A percentile compares a stretch with the other conserved stretches of the same genome.
These are phyloP conservation scores for Platynereis dumerilii DNA, from an alignment of 2,888 invertebrate species.

Conservation along the genomic window DNA sequence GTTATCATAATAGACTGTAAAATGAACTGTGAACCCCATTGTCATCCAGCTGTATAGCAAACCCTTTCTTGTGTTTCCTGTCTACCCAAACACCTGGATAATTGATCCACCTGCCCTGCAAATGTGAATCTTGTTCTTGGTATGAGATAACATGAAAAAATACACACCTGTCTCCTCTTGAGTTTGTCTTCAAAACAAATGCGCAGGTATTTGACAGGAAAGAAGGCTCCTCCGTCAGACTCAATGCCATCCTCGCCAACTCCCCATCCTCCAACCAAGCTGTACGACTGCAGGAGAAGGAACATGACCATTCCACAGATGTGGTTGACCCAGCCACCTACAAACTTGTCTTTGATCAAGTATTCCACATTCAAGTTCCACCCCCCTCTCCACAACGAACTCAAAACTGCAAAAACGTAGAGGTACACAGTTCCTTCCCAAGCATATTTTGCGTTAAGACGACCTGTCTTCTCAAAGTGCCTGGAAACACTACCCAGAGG, in stretches of 20 bases:
- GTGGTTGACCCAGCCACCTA: conserved; percentile 17
- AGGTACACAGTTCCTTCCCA: conserved; percentile 18
- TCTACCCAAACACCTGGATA: too few species aligned
- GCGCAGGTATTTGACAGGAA: conserved; percentile 12
- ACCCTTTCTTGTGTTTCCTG: too few species aligned
- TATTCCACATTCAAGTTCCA: conserved; percentile 15
- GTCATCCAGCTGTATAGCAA: too few species aligned
- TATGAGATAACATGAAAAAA: too few species aligned
- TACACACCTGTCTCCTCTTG: not conserved
- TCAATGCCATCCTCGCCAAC: conserved; percentile 5
- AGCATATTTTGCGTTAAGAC: not conserved
- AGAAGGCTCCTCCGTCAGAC: conserved; percentile 7
- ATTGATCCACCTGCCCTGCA: too few species aligned
- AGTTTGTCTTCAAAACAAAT: not conserved
- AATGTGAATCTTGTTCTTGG: too few species aligned
- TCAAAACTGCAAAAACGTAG: not conserved
- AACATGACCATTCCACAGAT: not conserved
- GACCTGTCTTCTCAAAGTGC: not conserved
- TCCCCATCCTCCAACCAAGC: conserved; percentile 9
- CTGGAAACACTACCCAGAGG: not conserved
- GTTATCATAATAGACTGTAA: too few species aligned
- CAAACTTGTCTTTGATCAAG: conserved; percentile 7
- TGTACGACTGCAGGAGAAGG: conserved; percentile 3
- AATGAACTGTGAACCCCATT: too few species aligned
- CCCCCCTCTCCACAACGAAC: conserved; percentile 16